Conservation (phyloP, 1,140 invertebrate species). For the Zophobas morio region DNA sequence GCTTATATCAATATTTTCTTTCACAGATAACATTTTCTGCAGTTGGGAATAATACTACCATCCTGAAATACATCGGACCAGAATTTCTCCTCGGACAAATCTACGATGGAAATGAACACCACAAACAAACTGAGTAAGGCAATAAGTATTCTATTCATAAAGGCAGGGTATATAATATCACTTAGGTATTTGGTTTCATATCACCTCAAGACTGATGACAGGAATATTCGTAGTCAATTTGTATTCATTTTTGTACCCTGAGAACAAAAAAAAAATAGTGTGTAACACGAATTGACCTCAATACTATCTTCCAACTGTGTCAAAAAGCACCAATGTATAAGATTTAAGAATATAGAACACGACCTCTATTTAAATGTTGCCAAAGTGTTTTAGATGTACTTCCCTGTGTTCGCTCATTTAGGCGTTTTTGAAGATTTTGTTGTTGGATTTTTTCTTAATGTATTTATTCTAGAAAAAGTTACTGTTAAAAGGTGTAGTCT, state of each 20-base stretch:
- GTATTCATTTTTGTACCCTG: slow-evolving; percentile 45
- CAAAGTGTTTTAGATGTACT: slow-evolving; percentile 23
- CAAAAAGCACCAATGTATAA: slow-evolving; percentile 24
- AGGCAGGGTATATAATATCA: slow-evolving; percentile 36
- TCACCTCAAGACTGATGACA: slow-evolving; percentile 51
- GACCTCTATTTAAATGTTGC: slow-evolving; percentile 10
- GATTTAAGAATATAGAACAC: slow-evolving; percentile 8
- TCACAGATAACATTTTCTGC: too few relatives aligned
- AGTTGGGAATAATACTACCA: too few relatives aligned
- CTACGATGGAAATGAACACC: slow-evolving; percentile 79
- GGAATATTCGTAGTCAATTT: slow-evolving; percentile 50
- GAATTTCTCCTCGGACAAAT: slow-evolving; percentile 88
- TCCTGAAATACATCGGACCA: slow-evolving; percentile 79
- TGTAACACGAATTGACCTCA: slow-evolving; percentile 13
- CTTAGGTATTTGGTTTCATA: slow-evolving; percentile 3
- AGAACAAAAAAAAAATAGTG: slow-evolving; percentile 3
- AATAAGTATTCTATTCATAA: slow-evolving; percentile 32
- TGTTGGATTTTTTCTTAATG: slow-evolving; percentile 12
- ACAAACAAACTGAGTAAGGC: slow-evolving; percentile 54
- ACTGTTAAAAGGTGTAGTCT: slow-evolving; percentile 5
- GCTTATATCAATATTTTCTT: too few relatives aligned
- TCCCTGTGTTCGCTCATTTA: slow-evolving; percentile 3
- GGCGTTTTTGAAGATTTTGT: slow-evolving; percentile 4
- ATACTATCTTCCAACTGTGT: slow-evolving; percentile 33
- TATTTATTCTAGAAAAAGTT: background rate